These are phyloP conservation scores for Pagrus major DNA, from an alignment of 2,113 vertebrate genomes.

Conservation along the genomic window DNA sequence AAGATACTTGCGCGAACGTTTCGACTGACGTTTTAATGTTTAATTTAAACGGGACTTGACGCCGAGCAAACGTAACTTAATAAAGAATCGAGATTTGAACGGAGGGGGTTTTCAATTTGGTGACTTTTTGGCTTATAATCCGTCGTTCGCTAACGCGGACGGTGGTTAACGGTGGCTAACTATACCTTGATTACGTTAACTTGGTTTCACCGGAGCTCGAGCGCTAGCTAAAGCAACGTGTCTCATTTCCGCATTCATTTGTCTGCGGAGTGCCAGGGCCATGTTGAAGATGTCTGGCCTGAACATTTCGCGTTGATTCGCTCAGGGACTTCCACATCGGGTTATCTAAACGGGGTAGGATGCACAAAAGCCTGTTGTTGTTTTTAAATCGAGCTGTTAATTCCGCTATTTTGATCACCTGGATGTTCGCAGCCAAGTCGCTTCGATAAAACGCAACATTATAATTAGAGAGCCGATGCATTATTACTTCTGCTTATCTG, in stretches of 20 bases:
- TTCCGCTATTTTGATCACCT: neutral
- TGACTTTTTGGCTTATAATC: accelerated
- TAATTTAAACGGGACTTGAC: neutral
- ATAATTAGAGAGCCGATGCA: neutral
- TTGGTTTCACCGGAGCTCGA: constrained; percentile 66
- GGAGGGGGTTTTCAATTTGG: neutral
- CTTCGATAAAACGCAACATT: neutral
- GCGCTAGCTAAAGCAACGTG: constrained; percentile 81
- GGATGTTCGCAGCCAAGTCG: too few species aligned
- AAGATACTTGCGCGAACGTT: constrained; percentile 14
- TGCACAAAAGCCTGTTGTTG: neutral
- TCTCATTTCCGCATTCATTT: constrained; percentile 84
- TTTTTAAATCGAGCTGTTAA: neutral
- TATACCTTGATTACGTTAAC: constrained; percentile 63
- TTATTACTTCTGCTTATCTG: neutral
- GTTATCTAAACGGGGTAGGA: constrained; percentile 25
- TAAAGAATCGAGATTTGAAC: accelerated
- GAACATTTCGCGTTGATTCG: constrained; percentile 49
- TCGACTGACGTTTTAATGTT: neutral
- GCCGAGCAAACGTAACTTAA: neutral
- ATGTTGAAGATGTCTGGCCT: constrained; percentile 77
- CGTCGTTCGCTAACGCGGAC: neutral
- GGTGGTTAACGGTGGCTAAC: constrained; percentile 39
- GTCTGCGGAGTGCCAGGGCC: constrained; percentile 73
- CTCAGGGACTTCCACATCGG: constrained; percentile 17